Percentiles rank a stretch among this genome's conserved stretches.
These are phyloP conservation scores for Athetis lepigone DNA, from an alignment of 2,888 invertebrate species.

Conservation along the genomic window DNA sequence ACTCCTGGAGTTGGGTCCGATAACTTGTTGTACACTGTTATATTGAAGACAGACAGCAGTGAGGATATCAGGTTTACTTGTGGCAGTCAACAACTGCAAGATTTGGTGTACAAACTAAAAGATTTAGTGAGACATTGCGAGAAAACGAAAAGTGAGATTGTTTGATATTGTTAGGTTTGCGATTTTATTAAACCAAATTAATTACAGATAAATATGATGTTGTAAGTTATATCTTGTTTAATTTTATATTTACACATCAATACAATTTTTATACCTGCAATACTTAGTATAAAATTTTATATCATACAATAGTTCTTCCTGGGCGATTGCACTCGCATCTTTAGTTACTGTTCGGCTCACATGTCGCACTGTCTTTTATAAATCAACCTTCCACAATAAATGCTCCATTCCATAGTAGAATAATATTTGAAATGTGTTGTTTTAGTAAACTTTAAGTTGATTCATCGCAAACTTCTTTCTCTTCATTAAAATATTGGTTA, in stretches of 20 bases:
- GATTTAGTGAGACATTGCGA: constrained; percentile 92
- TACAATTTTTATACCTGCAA: too few relatives aligned
- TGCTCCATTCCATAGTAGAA: too few relatives aligned
- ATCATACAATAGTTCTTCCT: too few relatives aligned
- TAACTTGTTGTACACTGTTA: constrained; percentile 84
- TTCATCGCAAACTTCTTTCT: too few relatives aligned
- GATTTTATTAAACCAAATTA: background rate
- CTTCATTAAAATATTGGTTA: too few relatives aligned
- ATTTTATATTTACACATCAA: background rate
- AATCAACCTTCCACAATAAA: too few relatives aligned
- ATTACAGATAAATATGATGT: constrained; percentile 24
- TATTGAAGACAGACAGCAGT: constrained; percentile 81
- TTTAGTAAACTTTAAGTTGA: too few relatives aligned
- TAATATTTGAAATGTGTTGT: too few relatives aligned
- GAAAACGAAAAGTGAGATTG: constrained; percentile 83
- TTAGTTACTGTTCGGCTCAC: too few relatives aligned
- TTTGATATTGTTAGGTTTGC: constrained; percentile 59
- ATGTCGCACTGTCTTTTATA: too few relatives aligned
- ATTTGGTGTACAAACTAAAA: constrained; percentile 92
- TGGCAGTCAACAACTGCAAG: constrained; percentile 92
- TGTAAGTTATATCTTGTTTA: constrained; percentile 24
- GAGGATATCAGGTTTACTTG: constrained; percentile 91
- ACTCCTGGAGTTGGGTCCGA: constrained; percentile 82
- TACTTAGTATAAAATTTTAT: too few relatives aligned
- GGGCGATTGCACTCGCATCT: too few relatives aligned